These are phyloP conservation scores for Myotis pilosus DNA, from an alignment of 2,797 vertebrate genomes.

Conservation along the genomic window DNA sequence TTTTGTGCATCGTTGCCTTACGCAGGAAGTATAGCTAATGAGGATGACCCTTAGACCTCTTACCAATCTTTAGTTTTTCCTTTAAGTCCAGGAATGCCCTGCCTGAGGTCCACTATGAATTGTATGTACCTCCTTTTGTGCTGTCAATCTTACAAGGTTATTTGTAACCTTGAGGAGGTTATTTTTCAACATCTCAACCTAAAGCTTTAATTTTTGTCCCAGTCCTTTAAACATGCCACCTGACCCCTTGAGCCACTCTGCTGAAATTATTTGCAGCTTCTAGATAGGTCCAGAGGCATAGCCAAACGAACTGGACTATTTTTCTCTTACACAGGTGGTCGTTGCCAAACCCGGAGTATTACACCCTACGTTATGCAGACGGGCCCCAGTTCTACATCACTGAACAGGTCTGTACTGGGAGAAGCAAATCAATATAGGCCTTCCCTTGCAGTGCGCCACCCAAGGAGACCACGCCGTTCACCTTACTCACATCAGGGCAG, in stretches of 20 bases:
- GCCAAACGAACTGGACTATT: not conserved
- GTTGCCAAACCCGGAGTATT: constrained; percentile 95
- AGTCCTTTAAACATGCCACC: not conserved
- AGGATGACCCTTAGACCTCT: not conserved
- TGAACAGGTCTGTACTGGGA: constrained; percentile 89
- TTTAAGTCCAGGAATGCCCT: not conserved
- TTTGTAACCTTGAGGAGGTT: not conserved
- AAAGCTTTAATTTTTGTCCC: not conserved
- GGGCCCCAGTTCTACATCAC: constrained; percentile 99
- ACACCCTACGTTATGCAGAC: constrained; percentile 96
- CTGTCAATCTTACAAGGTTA: not conserved
- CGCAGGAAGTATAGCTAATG: not conserved
- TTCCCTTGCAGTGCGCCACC: not conserved
- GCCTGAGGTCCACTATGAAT: not conserved
- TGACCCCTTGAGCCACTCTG: not conserved
- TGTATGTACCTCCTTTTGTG: no score
- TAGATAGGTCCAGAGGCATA: not conserved
- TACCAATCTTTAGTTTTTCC: not conserved
- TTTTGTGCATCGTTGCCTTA: not conserved
- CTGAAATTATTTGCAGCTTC: not conserved
- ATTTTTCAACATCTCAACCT: not conserved
- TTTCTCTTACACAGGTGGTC: constrained; percentile 89
- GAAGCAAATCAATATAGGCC: no score
- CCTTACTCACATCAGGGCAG: not conserved
- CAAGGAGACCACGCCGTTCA: rapidly evolving